Evolutionary conservation across 2,888 invertebrate genomes (phyloP), one percentile per base, ranked within the genome.

Genomic region (Eupithecia dodoneata): DNA sequence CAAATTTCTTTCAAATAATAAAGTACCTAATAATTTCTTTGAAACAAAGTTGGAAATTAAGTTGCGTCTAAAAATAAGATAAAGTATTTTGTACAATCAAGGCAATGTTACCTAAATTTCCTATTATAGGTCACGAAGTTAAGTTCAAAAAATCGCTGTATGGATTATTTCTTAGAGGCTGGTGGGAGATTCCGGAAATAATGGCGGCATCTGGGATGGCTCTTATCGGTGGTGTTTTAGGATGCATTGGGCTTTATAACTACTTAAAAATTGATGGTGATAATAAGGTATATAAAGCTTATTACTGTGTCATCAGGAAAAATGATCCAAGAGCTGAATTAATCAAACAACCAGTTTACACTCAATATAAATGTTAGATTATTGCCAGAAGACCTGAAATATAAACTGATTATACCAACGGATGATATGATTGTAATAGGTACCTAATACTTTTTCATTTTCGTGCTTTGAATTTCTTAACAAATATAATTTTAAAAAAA

Each of bases 161-260:
- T 1, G 93, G 90, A 18, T 83, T 90, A 45, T 87, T 93, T 30
- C 88, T 86, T 76, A 88, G 84, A 83, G 94, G 86, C n/a, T 93
- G 97, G 96, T 95, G 96, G 93, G 96, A 97, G 88, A 96, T 97
- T 83, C 97, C 97, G 5, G 97, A 97, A 87, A 90, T 97, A 70
- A 94, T 97, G 86, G 96, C 94, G 69, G 92, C 96, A 66, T 87
- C 95, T 0, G 91, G 92, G 9, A 82, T 97, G 84, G 97, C 93
- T 0, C 0, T 97, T 0, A 71, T 96, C 47, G 97, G 97, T 18
- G 45, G 96, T 2, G 95, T 44, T 91, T 1, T 83, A 97, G 76
- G 94, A 93, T 63, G 83, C 85, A 41, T 73, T 91, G 96, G 95
- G 15, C 15, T 93, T 4, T 83, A 86, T 71, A 93, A 92, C 41